These are phyloP conservation scores for Polyodon spathula DNA, from an alignment of 2,113 vertebrate genomes.

Conservation along the genomic window DNA sequence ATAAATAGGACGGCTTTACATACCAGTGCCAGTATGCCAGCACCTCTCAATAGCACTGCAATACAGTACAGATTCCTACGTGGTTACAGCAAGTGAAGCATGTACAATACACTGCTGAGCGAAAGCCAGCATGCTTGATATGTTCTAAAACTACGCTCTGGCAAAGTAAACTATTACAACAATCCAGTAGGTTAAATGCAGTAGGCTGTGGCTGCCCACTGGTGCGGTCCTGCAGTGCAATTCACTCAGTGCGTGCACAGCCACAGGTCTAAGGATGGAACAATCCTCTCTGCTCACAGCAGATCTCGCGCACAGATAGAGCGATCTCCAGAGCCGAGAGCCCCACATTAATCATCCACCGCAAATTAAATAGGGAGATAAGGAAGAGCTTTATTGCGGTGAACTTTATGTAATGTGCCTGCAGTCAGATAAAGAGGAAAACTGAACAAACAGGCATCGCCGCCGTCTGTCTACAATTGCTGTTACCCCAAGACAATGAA, in stretches of 20 bases:
- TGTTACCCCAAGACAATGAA: not conserved
- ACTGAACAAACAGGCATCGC: not conserved
- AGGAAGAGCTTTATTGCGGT: conserved; percentile 15
- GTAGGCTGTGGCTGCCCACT: not conserved
- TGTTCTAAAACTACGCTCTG: no score
- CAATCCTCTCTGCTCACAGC: not conserved
- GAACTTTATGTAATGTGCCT: conserved; percentile 9
- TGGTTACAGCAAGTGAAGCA: no score
- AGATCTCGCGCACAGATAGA: conserved; percentile 16
- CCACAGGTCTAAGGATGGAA: not conserved
- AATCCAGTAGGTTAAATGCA: no score
- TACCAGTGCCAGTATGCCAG: no score
- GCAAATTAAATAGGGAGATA: conserved; percentile 28
- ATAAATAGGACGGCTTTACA: no score
- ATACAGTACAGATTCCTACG: no score
- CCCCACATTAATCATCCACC: conserved; percentile 19
- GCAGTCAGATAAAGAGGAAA: conserved; percentile 9
- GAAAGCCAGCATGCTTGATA: no score
- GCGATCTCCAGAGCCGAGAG: conserved; percentile 9
- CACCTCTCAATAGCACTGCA: no score
- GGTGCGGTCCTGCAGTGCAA: not conserved
- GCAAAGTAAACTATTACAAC: no score
- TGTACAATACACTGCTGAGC: no score
- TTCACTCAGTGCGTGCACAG: not conserved
- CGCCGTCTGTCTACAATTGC: not conserved